phyloP scores from a whole-genome alignment of 2,888 invertebrate species.

The Diaperis boleti region DNA sequence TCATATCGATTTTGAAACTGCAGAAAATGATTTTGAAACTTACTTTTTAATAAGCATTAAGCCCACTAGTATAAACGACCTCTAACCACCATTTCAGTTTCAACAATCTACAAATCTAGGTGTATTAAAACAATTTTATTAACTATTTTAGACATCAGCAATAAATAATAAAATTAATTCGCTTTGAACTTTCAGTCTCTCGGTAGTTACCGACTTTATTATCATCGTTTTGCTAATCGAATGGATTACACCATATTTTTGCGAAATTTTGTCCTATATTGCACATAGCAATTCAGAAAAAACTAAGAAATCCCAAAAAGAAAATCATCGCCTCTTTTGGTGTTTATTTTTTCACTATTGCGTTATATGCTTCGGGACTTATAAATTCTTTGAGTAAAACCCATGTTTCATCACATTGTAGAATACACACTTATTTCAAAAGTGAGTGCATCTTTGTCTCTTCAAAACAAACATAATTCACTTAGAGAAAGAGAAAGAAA shows the following conservation, averaged over 20 bases:
- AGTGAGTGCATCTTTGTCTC: slow-evolving; percentile 21
- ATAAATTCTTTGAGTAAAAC: not conserved
- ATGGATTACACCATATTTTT: slow-evolving; percentile 18
- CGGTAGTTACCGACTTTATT: slow-evolving; percentile 13
- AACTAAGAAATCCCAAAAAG: not conserved
- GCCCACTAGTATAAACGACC: too few species aligned
- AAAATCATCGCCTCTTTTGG: not conserved
- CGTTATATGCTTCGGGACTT: not conserved
- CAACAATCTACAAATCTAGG: too few species aligned
- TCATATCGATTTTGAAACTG: too few species aligned
- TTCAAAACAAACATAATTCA: slow-evolving; percentile 34
- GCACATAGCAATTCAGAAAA: not conserved
- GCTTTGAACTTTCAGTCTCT: too few species aligned
- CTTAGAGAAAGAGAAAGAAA: slow-evolving; percentile 36
- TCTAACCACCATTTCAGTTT: too few species aligned
- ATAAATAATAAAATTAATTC: too few species aligned
- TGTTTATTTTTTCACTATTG: not conserved
- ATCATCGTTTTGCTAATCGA: slow-evolving; percentile 26
- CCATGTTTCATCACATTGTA: slow-evolving; percentile 20
- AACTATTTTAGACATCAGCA: too few species aligned
- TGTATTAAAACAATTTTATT: too few species aligned
- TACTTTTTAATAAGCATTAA: too few species aligned
- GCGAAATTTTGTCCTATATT: slow-evolving; percentile 10
- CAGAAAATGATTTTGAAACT: too few species aligned
- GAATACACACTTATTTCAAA: slow-evolving; percentile 22